Base-by-base conservation (phyloP, 2,888 invertebrate genomes). In the Sabellastarte sp. region DNA sequence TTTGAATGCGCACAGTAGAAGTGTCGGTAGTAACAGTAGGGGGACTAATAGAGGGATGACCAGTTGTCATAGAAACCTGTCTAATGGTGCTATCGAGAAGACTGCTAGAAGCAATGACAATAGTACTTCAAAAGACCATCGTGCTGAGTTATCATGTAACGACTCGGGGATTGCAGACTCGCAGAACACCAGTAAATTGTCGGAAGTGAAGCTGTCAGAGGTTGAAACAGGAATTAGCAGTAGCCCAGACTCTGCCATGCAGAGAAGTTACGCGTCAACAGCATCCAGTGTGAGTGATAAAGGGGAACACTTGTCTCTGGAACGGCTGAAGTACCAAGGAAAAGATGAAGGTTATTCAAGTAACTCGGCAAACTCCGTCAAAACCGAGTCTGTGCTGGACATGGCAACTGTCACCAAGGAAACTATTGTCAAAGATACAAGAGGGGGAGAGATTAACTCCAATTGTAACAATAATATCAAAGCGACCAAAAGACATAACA, bases 171-270 rank as follows among this genome's bases (percentile, higher is more conserved):
- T 15, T 53, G 5, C 53, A 15, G 53, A 26, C 5, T 20, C 15
- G 5, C 5, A 26, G 4, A 10, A 5, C 5, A 41, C 5, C 5
- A 41, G 10, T 41, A 20, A 41, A 10, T 10, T 41, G 5, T 5
- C 41, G 5, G 20, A 10, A 41, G 41, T 10, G 41, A 41, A 5
- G 20, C 10, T 10, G 5, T 20, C 5, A 20, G 5, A 20, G 5
- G 41, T 41, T 5, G 41, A 41, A 20, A 41, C 20, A 10, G 41
- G 10, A 10, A 10, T 20, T 41, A 24, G 53, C 26, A 5, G 20
- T 26, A 53, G 53, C 26, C 53, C 53, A 5, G 53, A 53, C 26
- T 53, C 53, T 5, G 53, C 53, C 26, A 53, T 53, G 53, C 53
- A 53, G 24, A 10, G 24, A 26, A 53, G 53, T 53, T 53, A n/a